Percentiles rank a stretch among this genome's conserved stretches.
Evolutionary conservation across 2,888 invertebrate species (phyloP).

Genomic region (Cepaea hortensis): DNA sequence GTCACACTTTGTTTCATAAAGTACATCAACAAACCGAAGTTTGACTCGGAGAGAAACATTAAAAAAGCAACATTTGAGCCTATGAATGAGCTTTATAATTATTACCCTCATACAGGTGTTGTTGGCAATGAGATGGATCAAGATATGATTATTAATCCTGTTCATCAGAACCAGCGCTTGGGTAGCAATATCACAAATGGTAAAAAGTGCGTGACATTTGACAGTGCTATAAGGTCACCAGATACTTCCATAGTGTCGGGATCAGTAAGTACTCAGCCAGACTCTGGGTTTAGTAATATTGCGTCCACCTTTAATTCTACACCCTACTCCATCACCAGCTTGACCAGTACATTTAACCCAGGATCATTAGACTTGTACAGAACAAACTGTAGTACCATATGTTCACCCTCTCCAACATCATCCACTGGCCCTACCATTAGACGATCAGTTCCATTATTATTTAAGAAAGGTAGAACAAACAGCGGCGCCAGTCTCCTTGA

Average conservation of each 20-base stretch:
- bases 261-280: background rate
- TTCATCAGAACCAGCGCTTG: slow-evolving; percentile 9
- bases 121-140: slow-evolving; percentile 19
- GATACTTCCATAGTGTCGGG: slow-evolving; percentile 31
- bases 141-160: background rate
- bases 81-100: background rate
- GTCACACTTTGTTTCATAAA: slow-evolving; percentile 51
- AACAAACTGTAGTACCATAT: background rate
- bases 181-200: slow-evolving; percentile 25
- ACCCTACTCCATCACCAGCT: background rate
- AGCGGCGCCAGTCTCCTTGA: background rate
- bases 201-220: slow-evolving; percentile 51
- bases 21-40: slow-evolving; percentile 49
- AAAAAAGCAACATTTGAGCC: slow-evolving; percentile 34
- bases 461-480: slow-evolving; percentile 15
- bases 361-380: background rate
- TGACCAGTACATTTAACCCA: slow-evolving; percentile 6
- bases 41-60: slow-evolving; percentile 11
- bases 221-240: slow-evolving; percentile 41
- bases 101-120: slow-evolving; percentile 9
- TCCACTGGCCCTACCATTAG: background rate
- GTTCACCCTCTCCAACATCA: background rate
- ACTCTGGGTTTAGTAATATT: slow-evolving; percentile 14
- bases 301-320: background rate
- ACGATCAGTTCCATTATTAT: slow-evolving; percentile 16